A percentile compares a stretch with the other conserved stretches of the same genome.
phyloP scores from a whole-genome alignment of 2,113 vertebrate genomes.

The Salminus brasiliensis region DNA sequence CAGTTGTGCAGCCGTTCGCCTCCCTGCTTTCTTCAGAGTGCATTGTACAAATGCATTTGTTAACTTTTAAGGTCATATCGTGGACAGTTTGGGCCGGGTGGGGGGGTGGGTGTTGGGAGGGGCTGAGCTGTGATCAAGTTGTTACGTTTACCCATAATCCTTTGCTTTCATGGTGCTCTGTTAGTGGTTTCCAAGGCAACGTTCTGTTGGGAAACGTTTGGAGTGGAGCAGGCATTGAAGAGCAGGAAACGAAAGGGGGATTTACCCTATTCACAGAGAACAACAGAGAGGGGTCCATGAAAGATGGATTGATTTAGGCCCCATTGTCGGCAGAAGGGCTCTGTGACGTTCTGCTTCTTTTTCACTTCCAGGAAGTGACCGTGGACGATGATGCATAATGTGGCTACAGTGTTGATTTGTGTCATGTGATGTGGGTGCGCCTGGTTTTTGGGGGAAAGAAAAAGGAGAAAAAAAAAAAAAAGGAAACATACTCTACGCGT shows the following conservation, averaged over 20 bases:
- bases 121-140: slow-evolving; percentile 39
- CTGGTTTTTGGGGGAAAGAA: slow-evolving; percentile 48
- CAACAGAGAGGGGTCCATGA: slow-evolving; percentile 7
- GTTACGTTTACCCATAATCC: slow-evolving; percentile 42
- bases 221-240: slow-evolving; percentile 16
- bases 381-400: slow-evolving; percentile 26
- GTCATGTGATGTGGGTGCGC: slow-evolving; percentile 37
- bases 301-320: slow-evolving; percentile 24
- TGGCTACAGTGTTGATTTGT: slow-evolving; percentile 30
- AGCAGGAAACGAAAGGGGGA: slow-evolving; percentile 19
- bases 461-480: too few species aligned
- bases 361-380: slow-evolving; percentile 50
- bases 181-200: slow-evolving; percentile 41
- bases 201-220: slow-evolving; percentile 29
- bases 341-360: slow-evolving; percentile 33
- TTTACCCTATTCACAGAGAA: slow-evolving; percentile 17
- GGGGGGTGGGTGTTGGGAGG: not conserved
- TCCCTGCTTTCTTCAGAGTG: not conserved
- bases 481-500: slow-evolving; percentile 42
- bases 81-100: slow-evolving; percentile 12
- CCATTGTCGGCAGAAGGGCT: slow-evolving; percentile 36
- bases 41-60: slow-evolving; percentile 23
- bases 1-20: slow-evolving; percentile 17
- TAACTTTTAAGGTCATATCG: slow-evolving; percentile 6
- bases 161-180: slow-evolving; percentile 52